These are phyloP conservation scores for Melikaiella ostensackeni DNA, from an alignment of 2,888 invertebrate genomes.

Conservation along the genomic window DNA sequence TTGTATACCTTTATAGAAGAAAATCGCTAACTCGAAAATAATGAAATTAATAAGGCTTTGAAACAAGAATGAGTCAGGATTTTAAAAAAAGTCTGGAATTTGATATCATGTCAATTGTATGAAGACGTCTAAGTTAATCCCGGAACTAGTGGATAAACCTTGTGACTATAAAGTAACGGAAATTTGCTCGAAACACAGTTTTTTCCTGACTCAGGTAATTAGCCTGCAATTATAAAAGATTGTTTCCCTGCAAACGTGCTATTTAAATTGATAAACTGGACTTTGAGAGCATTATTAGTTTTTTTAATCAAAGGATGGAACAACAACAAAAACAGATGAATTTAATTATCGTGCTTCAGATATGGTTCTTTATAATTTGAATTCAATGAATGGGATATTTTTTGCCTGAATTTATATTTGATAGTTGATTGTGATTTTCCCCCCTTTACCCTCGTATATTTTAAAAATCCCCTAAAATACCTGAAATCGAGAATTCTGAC, in stretches of 20 bases:
- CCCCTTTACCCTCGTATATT: too few relatives aligned
- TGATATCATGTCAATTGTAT: background rate
- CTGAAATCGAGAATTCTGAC: too few relatives aligned
- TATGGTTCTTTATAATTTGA: background rate
- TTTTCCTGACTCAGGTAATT: background rate
- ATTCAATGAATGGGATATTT: background rate
- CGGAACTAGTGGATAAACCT: slow-evolving; percentile 8
- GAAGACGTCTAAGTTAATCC: background rate
- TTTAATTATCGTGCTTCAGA: background rate
- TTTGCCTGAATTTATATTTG: too few relatives aligned
- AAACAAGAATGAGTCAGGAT: background rate
- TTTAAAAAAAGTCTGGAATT: background rate
- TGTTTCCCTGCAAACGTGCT: background rate
- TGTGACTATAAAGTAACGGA: background rate
- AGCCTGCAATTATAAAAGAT: background rate
- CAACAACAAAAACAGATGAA: background rate
- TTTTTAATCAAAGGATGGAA: background rate
- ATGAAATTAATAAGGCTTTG: background rate
- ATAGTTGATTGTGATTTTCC: too few relatives aligned
- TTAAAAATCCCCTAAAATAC: too few relatives aligned
- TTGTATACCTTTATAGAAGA: background rate
- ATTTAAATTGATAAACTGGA: background rate
- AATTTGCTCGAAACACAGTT: background rate
- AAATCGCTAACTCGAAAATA: background rate
- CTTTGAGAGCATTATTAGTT: background rate